These are phyloP conservation scores for Danio rerio DNA, from an alignment of 2,113 vertebrate species.

Conservation along the genomic window DNA sequence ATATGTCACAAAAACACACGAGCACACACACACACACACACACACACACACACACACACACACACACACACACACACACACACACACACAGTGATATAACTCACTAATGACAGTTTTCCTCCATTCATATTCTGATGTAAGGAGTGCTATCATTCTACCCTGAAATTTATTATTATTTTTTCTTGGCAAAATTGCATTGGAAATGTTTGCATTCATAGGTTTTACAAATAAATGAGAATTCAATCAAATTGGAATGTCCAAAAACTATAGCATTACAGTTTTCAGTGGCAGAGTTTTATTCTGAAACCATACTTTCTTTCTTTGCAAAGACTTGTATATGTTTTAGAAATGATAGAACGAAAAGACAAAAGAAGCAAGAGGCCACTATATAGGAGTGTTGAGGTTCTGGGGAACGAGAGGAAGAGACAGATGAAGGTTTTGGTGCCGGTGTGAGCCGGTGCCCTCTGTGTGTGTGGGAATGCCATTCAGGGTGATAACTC, in stretches of 20 bases:
- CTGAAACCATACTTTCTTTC: not conserved
- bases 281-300: not conserved
- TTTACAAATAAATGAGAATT: not conserved
- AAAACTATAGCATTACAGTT: not conserved
- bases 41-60: too few relatives aligned
- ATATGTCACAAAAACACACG: too few relatives aligned
- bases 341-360: slow-evolving; percentile 3
- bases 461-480: slow-evolving; percentile 54
- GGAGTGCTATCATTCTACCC: too few relatives aligned
- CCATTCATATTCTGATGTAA: too few relatives aligned
- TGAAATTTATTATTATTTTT: too few relatives aligned
- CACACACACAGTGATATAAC: too few relatives aligned
- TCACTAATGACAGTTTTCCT: too few relatives aligned
- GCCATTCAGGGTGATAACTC: slow-evolving; percentile 73
- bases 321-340: not conserved
- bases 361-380: slow-evolving; percentile 25
- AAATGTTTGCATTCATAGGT: not conserved
- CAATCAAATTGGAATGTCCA: not conserved
- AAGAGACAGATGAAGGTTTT: slow-evolving; percentile 46
- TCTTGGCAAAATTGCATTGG: not conserved
- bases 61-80: too few relatives aligned
- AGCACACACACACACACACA: too few relatives aligned
- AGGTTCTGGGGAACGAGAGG: slow-evolving; percentile 15
- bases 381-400: not conserved
- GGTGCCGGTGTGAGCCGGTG: slow-evolving; percentile 35